Base-by-base conservation (phyloP, 1,140 invertebrate genomes). In the Drosophila arawakana region DNA sequence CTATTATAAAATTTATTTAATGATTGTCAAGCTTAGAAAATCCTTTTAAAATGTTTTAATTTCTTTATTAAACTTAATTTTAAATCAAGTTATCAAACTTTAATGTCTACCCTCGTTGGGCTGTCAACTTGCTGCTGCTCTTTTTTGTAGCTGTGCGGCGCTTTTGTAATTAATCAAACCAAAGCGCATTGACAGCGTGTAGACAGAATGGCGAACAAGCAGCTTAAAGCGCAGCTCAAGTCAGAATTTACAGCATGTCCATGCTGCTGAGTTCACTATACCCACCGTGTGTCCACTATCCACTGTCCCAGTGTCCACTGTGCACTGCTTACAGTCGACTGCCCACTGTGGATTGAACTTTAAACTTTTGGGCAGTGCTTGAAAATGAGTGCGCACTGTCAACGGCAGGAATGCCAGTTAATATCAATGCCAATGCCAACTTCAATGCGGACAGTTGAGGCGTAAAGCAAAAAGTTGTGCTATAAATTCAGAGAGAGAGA, bases 121-220 rank as follows among this genome's bases (percentile, higher is more conserved):
- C 57, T 39, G 49, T 11, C 2, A 54, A 18, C 63, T 63, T 52
- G 25, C 60, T 59, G 69, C 61, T 70, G 66, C 79, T 70, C 79
- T 70, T 52, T 65, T 68, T 67, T 72, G 61, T 58, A 65, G 73
- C 60, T 46, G 67, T 52, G 73, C 73, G 73, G 73, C 69, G 76
- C 80, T 83, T 86, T 88, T 83, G 83, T 86, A 86, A 88, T 86
- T 86, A 86, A 86, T 86, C 83, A 86, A 86, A 88, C 76, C 76
- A 67, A 62, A 88, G 83, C 80, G 75, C 76, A 86, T 86, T 86
- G 84, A 88, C 83, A 86, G 83, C 83, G 84, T 76, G 83, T 77
- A 82, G 83, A 86, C 83, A 88, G 73, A 76, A 80, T 54, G 60
- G 46, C 41, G 65, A 84, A 39, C 81, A 71, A 30, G 67, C 52